Evolutionary conservation across 2,113 vertebrate species (phyloP).

Genomic region (Dromiciops gliroides): DNA sequence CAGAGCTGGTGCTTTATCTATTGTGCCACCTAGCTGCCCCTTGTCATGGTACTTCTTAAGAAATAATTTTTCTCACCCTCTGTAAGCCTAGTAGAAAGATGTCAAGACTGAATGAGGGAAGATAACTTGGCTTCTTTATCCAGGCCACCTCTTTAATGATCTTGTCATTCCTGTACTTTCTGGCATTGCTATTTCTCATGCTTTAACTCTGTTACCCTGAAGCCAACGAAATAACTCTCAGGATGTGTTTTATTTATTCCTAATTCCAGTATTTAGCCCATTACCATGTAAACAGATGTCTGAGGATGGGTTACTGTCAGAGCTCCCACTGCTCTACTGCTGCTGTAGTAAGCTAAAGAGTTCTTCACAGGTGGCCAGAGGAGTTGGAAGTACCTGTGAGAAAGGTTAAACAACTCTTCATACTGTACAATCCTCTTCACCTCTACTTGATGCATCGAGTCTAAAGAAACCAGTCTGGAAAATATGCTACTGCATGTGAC

Average conservation of each 20-base stretch:
- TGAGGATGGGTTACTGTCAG: constrained; percentile 20
- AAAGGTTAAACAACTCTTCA: background rate
- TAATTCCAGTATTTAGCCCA: background rate
- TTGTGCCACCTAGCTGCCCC: too few relatives aligned
- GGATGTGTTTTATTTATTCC: constrained; percentile 15
- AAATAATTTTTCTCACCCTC: background rate
- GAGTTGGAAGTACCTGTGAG: background rate
- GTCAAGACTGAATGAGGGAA: background rate
- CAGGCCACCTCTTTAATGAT: constrained; percentile 1
- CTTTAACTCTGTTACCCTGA: background rate
- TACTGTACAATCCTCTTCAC: background rate
- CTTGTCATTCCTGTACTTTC: background rate
- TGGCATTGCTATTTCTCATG: background rate
- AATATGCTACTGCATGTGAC: constrained; percentile 31
- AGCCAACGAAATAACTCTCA: background rate
- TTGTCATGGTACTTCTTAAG: background rate
- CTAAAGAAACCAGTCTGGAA: background rate
- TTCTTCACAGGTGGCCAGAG: background rate
- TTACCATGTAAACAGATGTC: background rate
- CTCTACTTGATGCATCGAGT: background rate
- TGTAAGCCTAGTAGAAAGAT: background rate
- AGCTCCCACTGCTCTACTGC: background rate
- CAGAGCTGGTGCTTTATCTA: too few relatives aligned
- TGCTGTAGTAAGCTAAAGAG: background rate
- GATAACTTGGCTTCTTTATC: background rate